Evolutionary conservation across 2,113 vertebrate species (phyloP).

Genomic region (Abramis brama): DNA sequence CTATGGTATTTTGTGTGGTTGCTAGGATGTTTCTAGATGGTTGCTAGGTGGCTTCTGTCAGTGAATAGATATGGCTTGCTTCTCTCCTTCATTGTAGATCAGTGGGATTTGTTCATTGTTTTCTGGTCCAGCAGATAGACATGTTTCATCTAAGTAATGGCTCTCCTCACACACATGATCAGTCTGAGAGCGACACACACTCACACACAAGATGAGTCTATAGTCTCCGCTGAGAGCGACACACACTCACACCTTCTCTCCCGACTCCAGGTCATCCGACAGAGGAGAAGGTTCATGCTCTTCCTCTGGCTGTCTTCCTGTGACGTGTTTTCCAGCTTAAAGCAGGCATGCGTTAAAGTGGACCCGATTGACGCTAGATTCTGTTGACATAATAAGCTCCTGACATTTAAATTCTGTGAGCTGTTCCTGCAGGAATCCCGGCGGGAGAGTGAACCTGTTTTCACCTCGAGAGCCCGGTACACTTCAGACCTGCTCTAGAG

Average conservation of each 20-base stretch:
- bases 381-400: slow-evolving; percentile 53
- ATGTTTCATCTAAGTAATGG: too few species aligned
- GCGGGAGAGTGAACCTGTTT: slow-evolving; percentile 7
- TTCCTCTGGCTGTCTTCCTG: not conserved
- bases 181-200: too few species aligned
- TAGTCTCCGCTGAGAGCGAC: too few species aligned
- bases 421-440: not conserved
- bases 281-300: not conserved
- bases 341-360: slow-evolving; percentile 22
- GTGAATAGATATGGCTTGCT: too few species aligned
- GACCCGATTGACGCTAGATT: slow-evolving; percentile 38
- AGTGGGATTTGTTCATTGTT: too few species aligned
- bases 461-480: slow-evolving; percentile 9
- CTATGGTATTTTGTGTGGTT: too few species aligned
- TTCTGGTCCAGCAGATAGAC: too few species aligned
- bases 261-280: not conserved
- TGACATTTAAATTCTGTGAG: slow-evolving; percentile 53
- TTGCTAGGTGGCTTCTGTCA: too few species aligned
- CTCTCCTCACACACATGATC: too few species aligned
- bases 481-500: slow-evolving; percentile 21
- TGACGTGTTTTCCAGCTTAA: not conserved
- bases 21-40: too few species aligned
- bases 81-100: too few species aligned
- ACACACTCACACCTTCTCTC: too few species aligned
- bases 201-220: not conserved